A percentile compares a stretch with the other conserved stretches of the same genome.
phyloP scores from a whole-genome alignment of 2,797 vertebrate species.

The Eidolon dupreanum region DNA sequence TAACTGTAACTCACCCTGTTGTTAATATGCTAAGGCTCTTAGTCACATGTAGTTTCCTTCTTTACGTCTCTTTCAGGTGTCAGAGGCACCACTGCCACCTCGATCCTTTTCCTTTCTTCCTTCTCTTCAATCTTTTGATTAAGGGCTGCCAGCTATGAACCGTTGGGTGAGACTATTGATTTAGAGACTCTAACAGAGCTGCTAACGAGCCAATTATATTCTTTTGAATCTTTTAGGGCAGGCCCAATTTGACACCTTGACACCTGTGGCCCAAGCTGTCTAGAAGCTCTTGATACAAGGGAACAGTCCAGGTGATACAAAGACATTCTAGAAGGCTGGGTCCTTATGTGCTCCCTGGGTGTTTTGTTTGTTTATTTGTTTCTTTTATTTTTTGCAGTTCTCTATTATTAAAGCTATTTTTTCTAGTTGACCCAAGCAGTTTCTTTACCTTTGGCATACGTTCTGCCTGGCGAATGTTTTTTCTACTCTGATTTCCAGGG shows the following conservation, averaged over 20 bases:
- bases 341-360: background rate
- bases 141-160: background rate
- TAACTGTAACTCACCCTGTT: background rate
- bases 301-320: background rate
- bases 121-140: background rate
- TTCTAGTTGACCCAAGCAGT: background rate
- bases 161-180: background rate
- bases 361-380: background rate
- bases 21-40: background rate
- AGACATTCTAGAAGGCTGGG: background rate
- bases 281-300: background rate
- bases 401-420: background rate
- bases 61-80: background rate
- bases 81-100: fast-evolving
- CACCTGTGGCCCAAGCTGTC: background rate
- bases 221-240: background rate
- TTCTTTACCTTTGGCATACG: fast-evolving
- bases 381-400: background rate
- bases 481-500: background rate
- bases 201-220: background rate
- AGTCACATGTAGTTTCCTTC: background rate
- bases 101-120: background rate
- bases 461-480: background rate
- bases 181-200: background rate
- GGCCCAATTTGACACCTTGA: background rate